A percentile compares a stretch with the other conserved stretches of the same genome.
phyloP scores from a whole-genome alignment of 2,797 vertebrate species.

The Sus cebifrons region DNA sequence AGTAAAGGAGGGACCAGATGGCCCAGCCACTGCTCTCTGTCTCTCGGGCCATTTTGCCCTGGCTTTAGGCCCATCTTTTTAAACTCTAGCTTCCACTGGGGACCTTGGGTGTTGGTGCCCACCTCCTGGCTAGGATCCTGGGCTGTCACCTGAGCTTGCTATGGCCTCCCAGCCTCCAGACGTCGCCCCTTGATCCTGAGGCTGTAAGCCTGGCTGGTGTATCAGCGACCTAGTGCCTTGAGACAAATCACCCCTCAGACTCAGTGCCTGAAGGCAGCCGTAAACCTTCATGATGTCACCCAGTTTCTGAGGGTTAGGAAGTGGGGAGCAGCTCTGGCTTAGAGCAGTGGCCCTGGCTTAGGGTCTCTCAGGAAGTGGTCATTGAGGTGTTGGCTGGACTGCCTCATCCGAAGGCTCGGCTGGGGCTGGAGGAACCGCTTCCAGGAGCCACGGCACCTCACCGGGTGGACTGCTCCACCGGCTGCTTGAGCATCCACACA shows the following conservation, averaged over 20 bases:
- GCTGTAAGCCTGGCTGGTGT: accelerated
- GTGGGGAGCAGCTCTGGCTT: no score
- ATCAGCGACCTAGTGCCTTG: accelerated
- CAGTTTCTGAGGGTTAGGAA: not conserved
- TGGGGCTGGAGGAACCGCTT: accelerated
- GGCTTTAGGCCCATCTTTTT: not conserved
- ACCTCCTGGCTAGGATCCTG: not conserved
- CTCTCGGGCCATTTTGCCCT: not conserved
- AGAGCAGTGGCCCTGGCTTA: not conserved
- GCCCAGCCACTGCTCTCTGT: not conserved
- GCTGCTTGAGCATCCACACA: accelerated
- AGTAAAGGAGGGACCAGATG: not conserved
- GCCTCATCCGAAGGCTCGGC: not conserved
- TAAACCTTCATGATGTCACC: accelerated
- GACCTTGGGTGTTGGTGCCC: not conserved
- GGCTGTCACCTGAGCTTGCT: not conserved
- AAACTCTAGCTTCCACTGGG: not conserved
- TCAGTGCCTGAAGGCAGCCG: no score
- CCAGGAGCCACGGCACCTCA: not conserved
- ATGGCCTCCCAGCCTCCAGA: not conserved
- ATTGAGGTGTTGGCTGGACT: not conserved
- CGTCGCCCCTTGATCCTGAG: not conserved
- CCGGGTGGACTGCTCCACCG: not conserved
- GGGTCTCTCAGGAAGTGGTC: not conserved
- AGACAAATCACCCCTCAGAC: not conserved